Base-by-base conservation (phyloP, 2,113 vertebrate genomes). In the Centropus bengalensis region DNA sequence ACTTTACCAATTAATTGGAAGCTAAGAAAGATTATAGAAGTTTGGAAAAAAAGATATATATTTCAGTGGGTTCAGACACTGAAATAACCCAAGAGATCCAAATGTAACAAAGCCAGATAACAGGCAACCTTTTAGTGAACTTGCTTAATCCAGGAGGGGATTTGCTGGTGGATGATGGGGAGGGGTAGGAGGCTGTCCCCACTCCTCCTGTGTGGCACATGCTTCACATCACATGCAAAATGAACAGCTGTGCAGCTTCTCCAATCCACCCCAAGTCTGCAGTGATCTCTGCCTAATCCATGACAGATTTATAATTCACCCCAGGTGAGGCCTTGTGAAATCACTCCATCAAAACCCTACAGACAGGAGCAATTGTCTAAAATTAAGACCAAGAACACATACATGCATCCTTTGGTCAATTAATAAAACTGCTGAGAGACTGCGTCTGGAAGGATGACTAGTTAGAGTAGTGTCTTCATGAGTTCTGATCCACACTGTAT, bases 111-210 rank as follows among this genome's bases (percentile, higher is more conserved):
- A 95, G 56, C 66, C 54, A 80, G 70, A 49, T 71, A 77, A 54
- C 56, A 77, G 71, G 67, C 45, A 96, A 44, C 64, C 38, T 74
- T 82, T 52, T 81, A 70, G 9, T 89, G 93, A 77, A 89, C 30
- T 93, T 91, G 30, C 32, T 67, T 97, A 94, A 88, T 94, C 71
- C 52, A 26, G 71, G 40, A 83, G 32, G 38, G 66, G 68, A 83
- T 93, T 95, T 90, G 56, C 42, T 49, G 63, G 12, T 0, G 18
- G 28, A 55, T 91, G 54, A 54, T 38, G 45, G 19, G 32, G 30
- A 88, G 42, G 9, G 6, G 6, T 22, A 45, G 55, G 21, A 91
- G 27, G 28, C 51, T 62, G 55, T 62, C 17, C 14, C 36, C 62
- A 1, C 32, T 77, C 36, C 30, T 68, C 16, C 13, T 82, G 2